Conservation (phyloP, 2,888 invertebrate species). For the Balanococcus diminutus region DNA sequence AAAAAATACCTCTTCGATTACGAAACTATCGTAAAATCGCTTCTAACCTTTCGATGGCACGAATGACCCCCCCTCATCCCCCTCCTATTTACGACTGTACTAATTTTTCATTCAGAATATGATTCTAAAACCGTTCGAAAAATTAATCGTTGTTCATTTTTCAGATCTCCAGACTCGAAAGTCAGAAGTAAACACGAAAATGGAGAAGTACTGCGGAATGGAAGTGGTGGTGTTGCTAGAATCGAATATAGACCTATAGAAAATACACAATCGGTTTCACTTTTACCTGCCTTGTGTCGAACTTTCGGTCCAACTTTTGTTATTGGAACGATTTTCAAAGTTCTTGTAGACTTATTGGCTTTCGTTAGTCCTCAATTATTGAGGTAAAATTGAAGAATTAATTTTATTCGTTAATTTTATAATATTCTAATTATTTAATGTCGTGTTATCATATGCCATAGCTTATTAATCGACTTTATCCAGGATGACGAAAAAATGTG, state of each 20-base stretch:
- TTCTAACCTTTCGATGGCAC: too few relatives aligned
- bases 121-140: too few relatives aligned
- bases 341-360: constrained; percentile 82
- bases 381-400: constrained; percentile 67
- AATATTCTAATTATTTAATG: background rate
- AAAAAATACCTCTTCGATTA: too few relatives aligned
- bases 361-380: constrained; percentile 91
- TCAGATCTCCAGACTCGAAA: background rate
- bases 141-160: too few relatives aligned
- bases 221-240: background rate
- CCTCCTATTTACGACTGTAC: too few relatives aligned
- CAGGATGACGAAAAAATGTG: constrained; percentile 62
- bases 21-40: too few relatives aligned
- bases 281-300: constrained; percentile 81
- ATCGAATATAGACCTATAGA: background rate
- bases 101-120: too few relatives aligned
- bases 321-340: constrained; percentile 81
- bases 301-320: constrained; percentile 88
- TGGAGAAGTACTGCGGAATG: background rate
- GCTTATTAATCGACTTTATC: constrained; percentile 61
- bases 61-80: too few relatives aligned
- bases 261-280: constrained; percentile 67
- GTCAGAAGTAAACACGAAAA: background rate
- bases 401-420: background rate
- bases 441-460: background rate